Evolutionary conservation across 2,888 invertebrate genomes (phyloP).

Genomic region (Leptinotarsa juncta): DNA sequence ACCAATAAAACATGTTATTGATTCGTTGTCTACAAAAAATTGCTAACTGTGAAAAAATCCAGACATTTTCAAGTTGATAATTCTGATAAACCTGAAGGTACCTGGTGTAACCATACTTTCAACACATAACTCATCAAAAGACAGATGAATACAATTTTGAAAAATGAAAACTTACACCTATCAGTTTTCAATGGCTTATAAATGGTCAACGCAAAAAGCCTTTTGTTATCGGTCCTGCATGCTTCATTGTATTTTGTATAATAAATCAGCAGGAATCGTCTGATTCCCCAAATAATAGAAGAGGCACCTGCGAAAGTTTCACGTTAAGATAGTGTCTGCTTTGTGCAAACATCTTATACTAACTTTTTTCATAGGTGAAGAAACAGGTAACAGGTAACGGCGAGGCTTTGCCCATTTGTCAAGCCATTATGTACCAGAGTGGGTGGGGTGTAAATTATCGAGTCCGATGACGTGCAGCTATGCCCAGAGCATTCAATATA

Average conservation of each 20-base stretch:
- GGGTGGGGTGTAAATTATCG: conserved; percentile 47
- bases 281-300: conserved; percentile 1
- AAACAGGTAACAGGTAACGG: conserved; percentile 14
- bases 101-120: too few relatives aligned
- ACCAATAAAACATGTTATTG: too few relatives aligned
- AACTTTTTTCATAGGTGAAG: not conserved
- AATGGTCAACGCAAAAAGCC: conserved; percentile 2
- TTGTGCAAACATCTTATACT: conserved; percentile 5
- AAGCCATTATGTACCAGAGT: conserved; percentile 41
- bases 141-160: not conserved
- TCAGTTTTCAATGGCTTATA: not conserved
- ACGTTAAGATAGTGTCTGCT: conserved; percentile 9
- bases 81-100: too few relatives aligned
- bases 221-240: conserved; percentile 1
- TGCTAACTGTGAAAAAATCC: too few relatives aligned
- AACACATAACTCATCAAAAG: not conserved
- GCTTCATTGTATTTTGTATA: conserved; percentile 1
- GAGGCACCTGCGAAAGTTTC: conserved; percentile 17
- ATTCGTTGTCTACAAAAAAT: too few relatives aligned
- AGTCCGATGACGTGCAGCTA: conserved; percentile 40
- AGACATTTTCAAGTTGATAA: too few relatives aligned
- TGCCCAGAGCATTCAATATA: conserved; percentile 33
- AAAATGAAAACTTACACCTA: not conserved
- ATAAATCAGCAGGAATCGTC: conserved; percentile 6
- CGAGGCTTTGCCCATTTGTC: conserved; percentile 40